Evolutionary conservation across 2,888 invertebrate genomes (phyloP).

Genomic region (Chymomyza caudatula): DNA sequence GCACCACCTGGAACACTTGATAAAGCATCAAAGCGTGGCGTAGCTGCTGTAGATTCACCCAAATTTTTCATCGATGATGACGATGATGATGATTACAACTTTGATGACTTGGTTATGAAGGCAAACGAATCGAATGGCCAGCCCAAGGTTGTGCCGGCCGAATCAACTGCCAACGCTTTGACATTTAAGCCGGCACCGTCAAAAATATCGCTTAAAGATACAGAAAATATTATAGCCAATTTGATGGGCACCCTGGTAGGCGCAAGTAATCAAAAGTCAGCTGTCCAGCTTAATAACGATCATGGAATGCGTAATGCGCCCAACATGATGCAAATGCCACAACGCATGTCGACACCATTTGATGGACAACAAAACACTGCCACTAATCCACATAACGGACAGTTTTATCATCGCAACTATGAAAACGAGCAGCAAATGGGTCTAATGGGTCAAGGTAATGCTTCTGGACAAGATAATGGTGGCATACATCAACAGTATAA

Average conservation of each 20-base stretch:
- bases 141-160: slow-evolving; percentile 37
- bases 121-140: slow-evolving; percentile 57
- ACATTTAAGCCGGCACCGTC: slow-evolving; percentile 71
- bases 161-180: slow-evolving; percentile 58
- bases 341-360: slow-evolving; percentile 1
- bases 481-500: background rate
- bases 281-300: background rate
- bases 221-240: slow-evolving; percentile 82
- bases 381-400: too few relatives aligned
- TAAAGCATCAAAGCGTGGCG: slow-evolving; percentile 16
- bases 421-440: slow-evolving; percentile 25
- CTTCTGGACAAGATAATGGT: slow-evolving; percentile 29
- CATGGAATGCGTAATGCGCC: background rate
- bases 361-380: slow-evolving; percentile 13
- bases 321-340: slow-evolving; percentile 9
- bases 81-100: slow-evolving; percentile 89
- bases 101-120: slow-evolving; percentile 83
- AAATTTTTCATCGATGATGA: slow-evolving; percentile 80
- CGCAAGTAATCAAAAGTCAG: slow-evolving; percentile 10
- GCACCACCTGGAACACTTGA: slow-evolving; percentile 5
- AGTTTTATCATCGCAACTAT: slow-evolving; percentile 20
- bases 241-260: slow-evolving; percentile 81
- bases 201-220: slow-evolving; percentile 78
- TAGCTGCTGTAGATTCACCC: slow-evolving; percentile 55
- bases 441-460: slow-evolving; percentile 11